Evolutionary conservation across 2,888 invertebrate species (phyloP), one percentile per base, ranked within the genome.

Genomic region (Standfussiana lucernea): DNA sequence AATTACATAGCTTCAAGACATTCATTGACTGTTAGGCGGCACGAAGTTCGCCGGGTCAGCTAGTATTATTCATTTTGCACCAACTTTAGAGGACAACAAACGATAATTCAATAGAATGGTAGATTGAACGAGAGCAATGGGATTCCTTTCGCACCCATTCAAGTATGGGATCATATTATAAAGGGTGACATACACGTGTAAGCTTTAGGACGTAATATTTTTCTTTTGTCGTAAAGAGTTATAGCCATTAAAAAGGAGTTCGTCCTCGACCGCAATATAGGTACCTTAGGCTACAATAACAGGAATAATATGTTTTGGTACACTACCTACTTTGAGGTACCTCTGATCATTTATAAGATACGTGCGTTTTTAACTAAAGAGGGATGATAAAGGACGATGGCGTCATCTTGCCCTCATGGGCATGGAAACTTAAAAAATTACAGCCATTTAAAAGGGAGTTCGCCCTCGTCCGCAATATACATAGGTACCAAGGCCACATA

Each of bases 201-300:
- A 80, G 85, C 65, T 83, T 84, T 78, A 79, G 74, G 77, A 77
- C 66, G 84, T 78, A 80, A 80, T 87, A 87, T 83, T 86, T 89
- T 88, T 88, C 88, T 88, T 82, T 85, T 86, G 76, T 86, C 76
- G 77, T 81, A 89, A 86, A 82, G 84, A 84, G 78, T 89, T 84
- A 85, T 82, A 80, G 82, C 67, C 80, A 74, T 87, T 87, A 85
- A 88, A 86, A 84, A 72, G 50, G 70, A 59, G 74, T 77, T 80
- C 72, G 74, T 78, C 74, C 64, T 78, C 75, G 65, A 68, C 72
- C 80, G 72, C 69, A 72, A 67, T 71, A 59, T 73, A 50, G 28
- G 24, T 82, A 77, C 15, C 53, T 45, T 61, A 28, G 47, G 53
- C 35, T 47, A 37, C 42, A 53, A 53, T 15, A 40, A n/a, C 40